Base-by-base conservation (phyloP, 2,113 vertebrate genomes). In the Scomber scombrus region DNA sequence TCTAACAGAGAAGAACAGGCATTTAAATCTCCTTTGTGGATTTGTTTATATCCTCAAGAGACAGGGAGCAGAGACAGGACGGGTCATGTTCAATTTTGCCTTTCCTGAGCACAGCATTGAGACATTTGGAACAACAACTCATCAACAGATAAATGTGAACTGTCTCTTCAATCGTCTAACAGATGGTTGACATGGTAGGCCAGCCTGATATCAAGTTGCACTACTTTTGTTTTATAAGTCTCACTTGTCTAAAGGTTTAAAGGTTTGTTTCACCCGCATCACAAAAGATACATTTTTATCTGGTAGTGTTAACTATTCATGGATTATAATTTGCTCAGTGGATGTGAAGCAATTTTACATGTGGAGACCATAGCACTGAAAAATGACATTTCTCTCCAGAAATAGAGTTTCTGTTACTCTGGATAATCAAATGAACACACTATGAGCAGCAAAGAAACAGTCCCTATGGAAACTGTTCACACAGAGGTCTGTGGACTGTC, bases 11-110 rank as follows among this genome's bases (percentile, higher is more conserved):
- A 21, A 10, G 31, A 78, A 21, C 11, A 12, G 57, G n/a, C 62
- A 71, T 61, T 81, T 73, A 77, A 43, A 73, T 31, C 21, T 71
- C 26, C 52, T 49, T 43, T 72, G 63, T 69, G 77, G 67, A 81
- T 55, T 73, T 58, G 34, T 84, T 85, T 90, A 83, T 66, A 46
- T 84, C 86, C 68, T 80, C 61, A 8, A 40, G 81, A 87, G 80
- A 90, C 71, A 51, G 46, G 3, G n/a, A 58, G 63, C 63, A 56
- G 81, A 56, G 15, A 67, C 64, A 56, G 62, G 71, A 69, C 26
- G 66, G 71, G 60, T 75, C 71, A 73, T 85, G 56, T 79, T 77
- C 87, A 90, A 85, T 19, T 54, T 65, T 77, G 69, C 5, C 18
- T 72, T 88, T 89, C 82, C 91, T 88, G 85, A 72, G 72, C 55